Evolutionary conservation across 2,888 invertebrate genomes (phyloP), one percentile per base, ranked within the genome.

Genomic region (Cephus pulcher): DNA sequence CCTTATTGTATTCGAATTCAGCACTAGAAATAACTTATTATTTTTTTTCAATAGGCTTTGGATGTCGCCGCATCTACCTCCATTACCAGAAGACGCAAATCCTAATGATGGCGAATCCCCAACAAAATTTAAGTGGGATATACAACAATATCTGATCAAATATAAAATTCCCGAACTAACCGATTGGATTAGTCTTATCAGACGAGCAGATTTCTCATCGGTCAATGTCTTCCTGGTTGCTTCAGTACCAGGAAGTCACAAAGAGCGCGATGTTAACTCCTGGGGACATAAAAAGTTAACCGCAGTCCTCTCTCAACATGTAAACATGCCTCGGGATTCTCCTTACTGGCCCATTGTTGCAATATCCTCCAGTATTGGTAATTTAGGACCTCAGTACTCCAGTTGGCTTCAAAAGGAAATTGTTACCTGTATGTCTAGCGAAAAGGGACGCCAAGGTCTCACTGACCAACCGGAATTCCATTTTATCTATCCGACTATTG

Each of bases 331-430:
- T 35, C 88, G 91, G 0, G 93, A 94, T 85, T 92, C 92, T 12
- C 85, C 89, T 0, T 85, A 89, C 11, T 96, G 96, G 94, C 94
- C 95, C 0, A 92, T 98, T 0, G 90, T 98, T 4, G 96, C 96
- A 0, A 98, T 99, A 92, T 96, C 97, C 78, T 98, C 98, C 40
- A 98, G 98, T 83, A 95, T 99, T 70, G 99, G 98, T 34, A 96
- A 96, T 81, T 93, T 97, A 76, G 98, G 98, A 1, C 93, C 95
- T 15, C 94, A 93, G 75, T 88, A 86, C 12, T 92, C 93, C 12
- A 90, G 93, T 71, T 98, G 98, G 98, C 92, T 98, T 80, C 93
- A 94, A 6, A 94, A 95, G 0, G 96, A 97, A 82, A 95, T 98
- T 81, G 92, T 96, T 0, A 93, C 94, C 34, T 94, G 94, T 81